A percentile compares a stretch with the other conserved stretches of the same genome.
Evolutionary conservation across 2,113 vertebrate genomes (phyloP).

Genomic region (Delphinus delphis): DNA sequence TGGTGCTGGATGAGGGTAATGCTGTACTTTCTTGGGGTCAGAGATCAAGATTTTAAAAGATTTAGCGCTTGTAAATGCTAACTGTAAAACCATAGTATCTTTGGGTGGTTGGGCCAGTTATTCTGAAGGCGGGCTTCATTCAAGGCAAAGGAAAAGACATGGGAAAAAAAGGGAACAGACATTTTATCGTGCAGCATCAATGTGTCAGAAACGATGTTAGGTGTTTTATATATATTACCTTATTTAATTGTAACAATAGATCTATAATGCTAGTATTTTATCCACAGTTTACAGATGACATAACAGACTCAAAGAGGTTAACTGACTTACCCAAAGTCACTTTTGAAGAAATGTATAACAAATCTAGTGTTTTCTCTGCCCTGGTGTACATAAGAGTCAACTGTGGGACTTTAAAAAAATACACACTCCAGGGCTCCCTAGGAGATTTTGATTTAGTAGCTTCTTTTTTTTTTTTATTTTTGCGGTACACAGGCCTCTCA

Average conservation of each 20-base stretch:
- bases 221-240: background rate
- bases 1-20: background rate
- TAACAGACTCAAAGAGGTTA: background rate
- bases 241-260: background rate
- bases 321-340: background rate
- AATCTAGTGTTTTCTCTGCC: background rate
- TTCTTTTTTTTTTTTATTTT: background rate
- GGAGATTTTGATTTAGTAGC: background rate
- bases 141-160: background rate
- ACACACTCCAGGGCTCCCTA: background rate
- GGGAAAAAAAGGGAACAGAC: background rate
- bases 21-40: background rate
- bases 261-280: constrained; percentile 2
- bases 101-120: background rate
- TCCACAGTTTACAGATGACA: background rate
- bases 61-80: background rate
- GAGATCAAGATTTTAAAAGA: constrained; percentile 27
- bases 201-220: constrained; percentile 5
- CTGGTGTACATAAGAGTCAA: background rate
- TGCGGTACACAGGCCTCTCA: too few relatives aligned
- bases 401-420: constrained; percentile 9
- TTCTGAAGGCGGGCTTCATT: background rate
- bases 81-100: background rate
- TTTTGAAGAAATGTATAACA: background rate
- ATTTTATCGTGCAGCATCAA: background rate